Base-by-base conservation (phyloP, 2,113 vertebrate genomes). In the Oxygymnocypris stewartii region DNA sequence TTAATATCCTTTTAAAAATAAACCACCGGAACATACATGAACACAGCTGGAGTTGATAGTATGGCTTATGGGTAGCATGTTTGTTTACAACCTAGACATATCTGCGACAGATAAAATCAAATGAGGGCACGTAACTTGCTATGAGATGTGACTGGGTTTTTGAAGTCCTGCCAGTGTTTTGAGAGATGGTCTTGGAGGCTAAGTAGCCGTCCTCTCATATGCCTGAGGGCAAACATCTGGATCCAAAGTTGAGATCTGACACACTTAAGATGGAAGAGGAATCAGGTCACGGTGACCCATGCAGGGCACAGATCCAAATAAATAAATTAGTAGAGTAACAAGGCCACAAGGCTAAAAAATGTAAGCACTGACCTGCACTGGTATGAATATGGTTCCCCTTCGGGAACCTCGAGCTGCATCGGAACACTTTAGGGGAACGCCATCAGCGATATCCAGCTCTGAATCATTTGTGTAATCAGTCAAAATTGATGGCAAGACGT, bases 1-100 rank as follows among this genome's bases (percentile, higher is more conserved):
- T 59, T n/a, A 18, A 86, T 84, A 84, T 84, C 85, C 82, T 74
- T 79, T 87, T 87, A 85, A 81, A 81, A 84, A 23, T 87, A 89
- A 89, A 63, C 85, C 85, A 71, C 85, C 85, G 51, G 73, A 80
- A 87, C 77, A 20, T 75, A 81, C 57, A 69, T 9, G 35, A 31
- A 88, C 47, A 6, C 37, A 25, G 51, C 63, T 37, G 23, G 63
- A 59, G 69, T 51, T 49, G 44, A 57, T 63, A 40, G 28, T 73
- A n/a, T 28, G 4, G 7, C 51, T 13, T 25, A 37, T 42, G 49
- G n/a, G 63, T 59, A 61, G 35, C 44, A 67, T 54, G 31, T 61
- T 80, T 61, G 57, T 80, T 80, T 63, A 42, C 78, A 25, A 42
- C 4, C 18, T 51, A 54, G 49, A 80, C 51, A 80, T 63, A 13